These are phyloP conservation scores for Cyclopterus lumpus DNA, from an alignment of 2,797 vertebrate genomes.

Conservation along the genomic window DNA sequence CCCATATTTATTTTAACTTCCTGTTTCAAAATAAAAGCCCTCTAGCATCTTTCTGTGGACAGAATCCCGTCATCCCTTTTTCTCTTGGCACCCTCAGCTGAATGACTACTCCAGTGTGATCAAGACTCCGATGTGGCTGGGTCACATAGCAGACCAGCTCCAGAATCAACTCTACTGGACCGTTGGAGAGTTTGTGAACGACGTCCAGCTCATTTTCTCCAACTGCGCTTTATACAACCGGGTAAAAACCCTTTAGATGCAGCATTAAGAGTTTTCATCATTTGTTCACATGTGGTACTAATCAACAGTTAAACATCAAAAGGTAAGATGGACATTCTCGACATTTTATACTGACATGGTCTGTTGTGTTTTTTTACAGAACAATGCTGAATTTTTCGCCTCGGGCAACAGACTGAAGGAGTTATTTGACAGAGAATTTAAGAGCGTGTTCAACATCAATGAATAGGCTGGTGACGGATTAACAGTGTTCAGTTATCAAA, in stretches of 20 bases:
- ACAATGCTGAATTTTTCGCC: slow-evolving; percentile 35
- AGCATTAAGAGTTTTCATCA: background rate
- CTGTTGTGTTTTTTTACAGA: slow-evolving; percentile 60
- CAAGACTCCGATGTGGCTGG: slow-evolving; percentile 59
- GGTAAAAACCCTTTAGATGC: slow-evolving; percentile 35
- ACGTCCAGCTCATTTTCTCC: slow-evolving; percentile 59
- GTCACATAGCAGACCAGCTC: slow-evolving; percentile 49
- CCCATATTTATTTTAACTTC: background rate
- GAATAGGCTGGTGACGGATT: background rate
- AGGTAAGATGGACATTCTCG: background rate
- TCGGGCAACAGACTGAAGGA: slow-evolving; percentile 52
- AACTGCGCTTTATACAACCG: slow-evolving; percentile 53
- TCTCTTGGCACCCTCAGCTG: slow-evolving; percentile 36
- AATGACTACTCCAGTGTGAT: slow-evolving; percentile 28
- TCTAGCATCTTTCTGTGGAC: background rate
- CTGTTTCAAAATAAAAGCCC: background rate
- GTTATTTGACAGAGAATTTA: slow-evolving; percentile 72
- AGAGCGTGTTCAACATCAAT: slow-evolving; percentile 65
- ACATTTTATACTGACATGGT: background rate
- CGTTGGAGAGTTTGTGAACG: slow-evolving; percentile 60
- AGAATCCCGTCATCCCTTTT: background rate
- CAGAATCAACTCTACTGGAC: slow-evolving; percentile 40
- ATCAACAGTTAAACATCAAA: background rate
- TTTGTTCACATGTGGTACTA: too few relatives aligned
- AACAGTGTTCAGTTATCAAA: background rate